phyloP scores from a whole-genome alignment of 2,888 invertebrate genomes.

The Apotomis capreana region DNA sequence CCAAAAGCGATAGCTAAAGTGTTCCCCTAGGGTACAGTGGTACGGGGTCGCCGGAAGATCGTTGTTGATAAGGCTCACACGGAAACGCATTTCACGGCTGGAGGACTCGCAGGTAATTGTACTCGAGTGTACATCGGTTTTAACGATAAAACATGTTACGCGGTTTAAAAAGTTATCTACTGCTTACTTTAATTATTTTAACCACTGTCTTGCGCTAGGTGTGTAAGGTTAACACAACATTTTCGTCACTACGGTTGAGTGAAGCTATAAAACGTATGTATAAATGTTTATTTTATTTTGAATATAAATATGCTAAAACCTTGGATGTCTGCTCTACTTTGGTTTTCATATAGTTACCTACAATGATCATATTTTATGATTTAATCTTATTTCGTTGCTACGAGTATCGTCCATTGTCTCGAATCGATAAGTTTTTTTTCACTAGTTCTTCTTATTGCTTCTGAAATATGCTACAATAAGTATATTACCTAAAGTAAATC shows the following conservation, averaged over 20 bases:
- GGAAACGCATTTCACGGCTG: slow-evolving; percentile 60
- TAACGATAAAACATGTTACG: slow-evolving; percentile 46
- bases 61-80: slow-evolving; percentile 54
- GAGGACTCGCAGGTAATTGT: slow-evolving; percentile 54
- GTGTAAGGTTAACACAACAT: slow-evolving; percentile 14
- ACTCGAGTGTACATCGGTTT: slow-evolving; percentile 47
- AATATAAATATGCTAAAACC: neutral
- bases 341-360: too few relatives aligned
- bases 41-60: slow-evolving; percentile 51
- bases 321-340: neutral
- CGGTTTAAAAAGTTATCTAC: slow-evolving; percentile 41
- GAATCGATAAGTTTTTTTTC: too few relatives aligned
- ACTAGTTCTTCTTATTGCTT: too few relatives aligned
- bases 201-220: slow-evolving; percentile 17
- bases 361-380: too few relatives aligned
- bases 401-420: too few relatives aligned
- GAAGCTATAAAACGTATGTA: neutral
- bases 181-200: slow-evolving; percentile 40
- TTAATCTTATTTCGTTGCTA: too few relatives aligned
- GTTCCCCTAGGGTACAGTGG: slow-evolving; percentile 35
- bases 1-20: slow-evolving; percentile 39
- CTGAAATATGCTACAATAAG: too few relatives aligned
- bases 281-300: neutral
- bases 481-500: too few relatives aligned
- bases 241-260: slow-evolving; percentile 5